These are phyloP conservation scores for Poecilobothrus nobilitatus DNA, from an alignment of 2,888 invertebrate species.

Conservation along the genomic window DNA sequence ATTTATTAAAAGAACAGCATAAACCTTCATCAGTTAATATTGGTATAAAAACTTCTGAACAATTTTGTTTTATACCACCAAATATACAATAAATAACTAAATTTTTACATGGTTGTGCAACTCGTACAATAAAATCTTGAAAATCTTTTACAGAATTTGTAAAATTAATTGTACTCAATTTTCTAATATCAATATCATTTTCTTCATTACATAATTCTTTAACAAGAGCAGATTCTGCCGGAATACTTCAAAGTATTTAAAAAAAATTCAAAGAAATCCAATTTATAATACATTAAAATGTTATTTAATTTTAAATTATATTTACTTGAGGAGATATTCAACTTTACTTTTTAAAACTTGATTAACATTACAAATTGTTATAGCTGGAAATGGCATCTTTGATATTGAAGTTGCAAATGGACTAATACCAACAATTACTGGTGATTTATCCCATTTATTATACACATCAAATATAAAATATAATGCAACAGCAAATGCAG, in stretches of 20 bases:
- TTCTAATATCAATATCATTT: background rate
- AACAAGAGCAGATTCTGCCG: background rate
- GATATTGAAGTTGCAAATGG: conserved; percentile 59
- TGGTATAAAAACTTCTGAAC: conserved; percentile 61
- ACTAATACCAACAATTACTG: conserved; percentile 69
- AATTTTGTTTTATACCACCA: conserved; percentile 52
- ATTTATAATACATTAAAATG: background rate
- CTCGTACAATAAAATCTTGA: conserved; percentile 44
- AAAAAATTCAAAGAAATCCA: background rate
- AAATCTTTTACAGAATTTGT: background rate
- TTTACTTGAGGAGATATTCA: conserved; percentile 46
- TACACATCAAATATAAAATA: conserved; percentile 67
- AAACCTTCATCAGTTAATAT: conserved; percentile 74
- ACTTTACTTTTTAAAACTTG: conserved; percentile 61
- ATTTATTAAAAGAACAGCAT: conserved; percentile 73
- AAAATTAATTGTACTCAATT: background rate
- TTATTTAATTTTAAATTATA: conserved; percentile 47
- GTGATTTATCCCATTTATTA: conserved; percentile 60
- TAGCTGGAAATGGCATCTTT: conserved; percentile 70
- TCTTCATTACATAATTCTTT: background rate
- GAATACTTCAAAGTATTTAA: background rate
- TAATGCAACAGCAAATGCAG: conserved; percentile 55
- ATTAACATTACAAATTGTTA: conserved; percentile 79
- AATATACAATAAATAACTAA: conserved; percentile 62
- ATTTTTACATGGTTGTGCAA: conserved; percentile 63